Evolutionary conservation across 2,113 vertebrate species (phyloP).

Genomic region (Sinocyclocheilus rhinocerous): DNA sequence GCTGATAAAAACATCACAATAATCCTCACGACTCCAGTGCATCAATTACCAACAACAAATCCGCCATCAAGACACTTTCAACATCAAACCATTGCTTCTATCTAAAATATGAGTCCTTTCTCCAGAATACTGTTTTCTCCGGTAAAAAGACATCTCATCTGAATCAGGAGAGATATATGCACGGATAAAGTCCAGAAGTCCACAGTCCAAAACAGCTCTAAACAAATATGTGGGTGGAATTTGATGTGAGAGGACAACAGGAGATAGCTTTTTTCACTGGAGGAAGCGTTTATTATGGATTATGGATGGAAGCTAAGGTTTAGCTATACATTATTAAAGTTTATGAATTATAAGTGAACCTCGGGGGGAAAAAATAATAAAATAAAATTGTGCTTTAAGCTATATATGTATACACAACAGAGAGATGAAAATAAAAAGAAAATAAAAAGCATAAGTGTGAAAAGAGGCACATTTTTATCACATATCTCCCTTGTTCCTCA

Average conservation of each 20-base stretch:
- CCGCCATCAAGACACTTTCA: not conserved
- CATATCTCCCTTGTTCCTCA: not conserved
- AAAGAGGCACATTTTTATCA: not conserved
- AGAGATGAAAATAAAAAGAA: not conserved
- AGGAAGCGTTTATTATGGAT: not conserved
- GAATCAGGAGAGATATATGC: no score
- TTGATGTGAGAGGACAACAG: not conserved
- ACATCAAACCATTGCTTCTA: no score
- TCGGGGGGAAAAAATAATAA: not conserved
- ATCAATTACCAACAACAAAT: not conserved
- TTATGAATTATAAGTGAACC: not conserved
- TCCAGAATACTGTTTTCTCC: not conserved
- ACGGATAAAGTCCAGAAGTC: no score
- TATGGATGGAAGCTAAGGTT: not conserved
- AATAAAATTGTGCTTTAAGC: not conserved
- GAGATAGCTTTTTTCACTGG: not conserved
- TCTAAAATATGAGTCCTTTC: not conserved
- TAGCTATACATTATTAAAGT: not conserved
- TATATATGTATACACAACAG: not conserved
- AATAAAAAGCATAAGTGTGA: not conserved
- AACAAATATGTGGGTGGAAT: not conserved
- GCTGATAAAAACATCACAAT: no score
- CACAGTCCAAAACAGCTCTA: not conserved
- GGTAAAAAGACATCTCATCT: not conserved
- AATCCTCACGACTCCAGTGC: no score